phyloP scores from a whole-genome alignment of 2,113 vertebrate species.

The Naja naja region DNA sequence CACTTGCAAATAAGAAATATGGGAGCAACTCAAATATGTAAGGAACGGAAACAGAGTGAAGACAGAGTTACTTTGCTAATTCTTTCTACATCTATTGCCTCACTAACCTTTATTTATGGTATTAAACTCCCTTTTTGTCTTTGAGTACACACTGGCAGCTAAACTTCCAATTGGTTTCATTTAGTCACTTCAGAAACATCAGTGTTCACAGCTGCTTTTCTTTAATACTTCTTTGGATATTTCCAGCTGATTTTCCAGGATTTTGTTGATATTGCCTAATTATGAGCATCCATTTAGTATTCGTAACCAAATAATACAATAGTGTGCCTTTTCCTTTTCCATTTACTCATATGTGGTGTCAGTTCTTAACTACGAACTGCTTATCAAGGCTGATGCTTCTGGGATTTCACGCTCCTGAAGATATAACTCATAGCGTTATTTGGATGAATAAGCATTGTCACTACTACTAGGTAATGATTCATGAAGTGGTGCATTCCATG shows the following conservation, averaged over 20 bases:
- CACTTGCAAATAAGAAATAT: background rate
- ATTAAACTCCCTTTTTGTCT: background rate
- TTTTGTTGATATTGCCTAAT: background rate
- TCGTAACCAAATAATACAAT: background rate
- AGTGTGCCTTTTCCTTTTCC: background rate
- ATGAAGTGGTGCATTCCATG: background rate
- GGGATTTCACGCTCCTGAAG: background rate
- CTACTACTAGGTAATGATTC: background rate
- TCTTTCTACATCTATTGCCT: background rate
- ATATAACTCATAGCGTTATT: background rate
- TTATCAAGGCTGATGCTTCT: background rate
- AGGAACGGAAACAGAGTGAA: background rate
- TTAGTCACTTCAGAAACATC: background rate
- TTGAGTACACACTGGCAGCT: background rate
- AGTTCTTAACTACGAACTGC: background rate
- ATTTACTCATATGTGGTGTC: background rate
- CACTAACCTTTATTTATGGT: background rate
- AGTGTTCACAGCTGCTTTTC: background rate
- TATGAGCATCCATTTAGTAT: background rate
- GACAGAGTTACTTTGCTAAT: background rate
- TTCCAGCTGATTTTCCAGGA: background rate
- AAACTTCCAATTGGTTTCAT: background rate
- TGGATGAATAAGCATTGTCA: background rate
- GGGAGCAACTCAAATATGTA: background rate
- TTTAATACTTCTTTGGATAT: background rate